Evolutionary conservation across 2,113 vertebrate genomes (phyloP), one percentile per base, ranked within the genome.

Genomic region (Mionectes macconnelli): DNA sequence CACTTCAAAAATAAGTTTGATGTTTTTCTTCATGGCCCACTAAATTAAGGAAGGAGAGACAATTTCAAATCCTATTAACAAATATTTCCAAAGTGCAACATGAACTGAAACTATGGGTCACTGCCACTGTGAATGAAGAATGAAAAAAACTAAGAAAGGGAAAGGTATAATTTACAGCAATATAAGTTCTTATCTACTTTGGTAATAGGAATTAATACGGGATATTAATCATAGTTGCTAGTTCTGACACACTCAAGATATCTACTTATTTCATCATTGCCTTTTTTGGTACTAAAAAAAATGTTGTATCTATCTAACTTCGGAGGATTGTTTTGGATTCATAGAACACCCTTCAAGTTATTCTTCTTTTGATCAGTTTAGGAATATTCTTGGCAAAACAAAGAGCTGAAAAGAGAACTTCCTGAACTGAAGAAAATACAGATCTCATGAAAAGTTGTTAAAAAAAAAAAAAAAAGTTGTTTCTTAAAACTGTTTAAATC

Each of bases 201-300:
- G 2, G 21, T 83, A 84, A 78, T 37, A 52, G 35, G 53, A 74
- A 93, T 90, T 84, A 77, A 49, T 64, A 37, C 0, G 9, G 24
- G 30, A 40, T 84, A 63, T 87, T 91, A 85, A 85, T 88, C 72
- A 74, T 73, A 44, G 57, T 67, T 75, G 30, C 40, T 75, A 21
- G 55, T 90, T 94, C 88, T 88, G 59, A 85, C 72, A 88, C 21
- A n/a, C 31, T 93, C 11, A 63, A 77, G 15, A n/a, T 93, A 33
- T 89, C 80, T 90, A 24, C 56, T 87, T 94, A 52, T n/a, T n/a
- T n/a, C n/a, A n/a, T 72, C 52, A n/a, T 68, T 87, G 31, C 84
- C 84, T 91, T 93, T 94, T 96, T 90, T 68, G 70, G 76, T 93
- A 44, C 44, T 74, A 78, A 77, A 55, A 53, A 22, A 77, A 77